Evolutionary conservation across 1,140 invertebrate genomes (phyloP).

Genomic region (honey bee (Apis mellifera)): DNA sequence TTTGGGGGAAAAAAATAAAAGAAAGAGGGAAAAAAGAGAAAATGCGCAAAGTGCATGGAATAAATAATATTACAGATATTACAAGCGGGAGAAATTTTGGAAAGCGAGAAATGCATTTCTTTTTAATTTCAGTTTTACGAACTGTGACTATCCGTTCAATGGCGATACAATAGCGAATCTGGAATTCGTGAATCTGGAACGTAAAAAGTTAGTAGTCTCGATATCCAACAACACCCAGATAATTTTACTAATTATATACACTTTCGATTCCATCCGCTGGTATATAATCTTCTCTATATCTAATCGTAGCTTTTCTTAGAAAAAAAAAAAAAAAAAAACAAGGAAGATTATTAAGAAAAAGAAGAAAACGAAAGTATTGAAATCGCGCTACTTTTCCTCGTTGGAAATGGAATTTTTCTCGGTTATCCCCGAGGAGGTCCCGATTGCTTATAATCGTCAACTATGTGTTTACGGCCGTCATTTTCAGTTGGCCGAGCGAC

Average conservation of each 20-base stretch:
- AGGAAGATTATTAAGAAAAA: neutral
- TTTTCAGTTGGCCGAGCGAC: conserved; percentile 32
- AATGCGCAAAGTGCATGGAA: neutral
- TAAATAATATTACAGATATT: neutral
- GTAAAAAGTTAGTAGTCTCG: too few relatives aligned
- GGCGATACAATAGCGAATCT: neutral
- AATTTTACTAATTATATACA: neutral
- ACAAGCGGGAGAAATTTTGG: conserved; percentile 23
- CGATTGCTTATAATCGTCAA: conserved; percentile 27
- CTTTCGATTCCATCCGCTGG: conserved; percentile 18
- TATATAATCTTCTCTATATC: neutral
- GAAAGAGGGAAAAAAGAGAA: too few relatives aligned
- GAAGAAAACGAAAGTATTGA: neutral
- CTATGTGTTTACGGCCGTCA: conserved; percentile 42
- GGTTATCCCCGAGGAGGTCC: conserved; percentile 2
- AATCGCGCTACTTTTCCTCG: conserved; percentile 23
- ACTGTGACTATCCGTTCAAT: neutral
- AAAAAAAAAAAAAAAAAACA: conserved; percentile 5
- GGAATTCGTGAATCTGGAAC: neutral
- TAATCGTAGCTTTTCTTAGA: neutral
- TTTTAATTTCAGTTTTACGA: neutral
- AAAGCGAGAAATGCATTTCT: conserved; percentile 8
- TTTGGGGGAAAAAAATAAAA: neutral
- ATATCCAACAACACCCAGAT: neutral
- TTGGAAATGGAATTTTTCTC: too few relatives aligned